These are phyloP conservation scores for Rhagoletis pomonella DNA, from an alignment of 1,140 invertebrate species.

Conservation along the genomic window DNA sequence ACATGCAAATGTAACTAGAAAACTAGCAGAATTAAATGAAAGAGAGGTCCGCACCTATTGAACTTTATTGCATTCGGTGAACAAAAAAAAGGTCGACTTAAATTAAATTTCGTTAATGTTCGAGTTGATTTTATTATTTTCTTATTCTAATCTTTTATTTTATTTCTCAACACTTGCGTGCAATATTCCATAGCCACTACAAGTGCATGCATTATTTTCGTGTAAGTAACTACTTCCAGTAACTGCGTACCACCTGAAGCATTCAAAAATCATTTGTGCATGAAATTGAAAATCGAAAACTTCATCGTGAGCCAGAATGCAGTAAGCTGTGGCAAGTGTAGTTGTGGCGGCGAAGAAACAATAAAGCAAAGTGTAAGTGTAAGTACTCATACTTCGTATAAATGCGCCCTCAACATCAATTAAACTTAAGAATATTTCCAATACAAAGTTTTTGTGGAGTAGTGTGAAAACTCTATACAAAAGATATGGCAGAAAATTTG, in stretches of 20 bases:
- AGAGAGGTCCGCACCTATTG: too few relatives aligned
- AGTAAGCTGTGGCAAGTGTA: neutral
- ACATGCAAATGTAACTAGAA: too few relatives aligned
- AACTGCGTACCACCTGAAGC: neutral
- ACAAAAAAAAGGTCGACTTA: too few relatives aligned
- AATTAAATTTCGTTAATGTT: too few relatives aligned
- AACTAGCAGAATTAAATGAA: too few relatives aligned
- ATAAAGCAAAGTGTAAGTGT: neutral
- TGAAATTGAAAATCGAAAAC: slow-evolving; percentile 44
- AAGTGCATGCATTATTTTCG: neutral
- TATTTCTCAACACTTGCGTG: too few relatives aligned
- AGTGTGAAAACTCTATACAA: neutral
- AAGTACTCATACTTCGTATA: neutral
- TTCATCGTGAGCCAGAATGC: neutral
- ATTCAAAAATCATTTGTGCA: slow-evolving; percentile 24
- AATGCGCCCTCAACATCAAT: slow-evolving; percentile 2
- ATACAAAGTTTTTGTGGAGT: neutral
- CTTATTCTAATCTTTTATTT: too few relatives aligned
- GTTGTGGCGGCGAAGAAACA: too few relatives aligned
- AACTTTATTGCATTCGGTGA: too few relatives aligned
- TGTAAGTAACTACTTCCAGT: too few relatives aligned
- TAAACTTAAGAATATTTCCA: neutral
- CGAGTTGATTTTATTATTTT: too few relatives aligned
- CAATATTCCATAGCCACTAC: neutral
- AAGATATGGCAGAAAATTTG: neutral